Base-by-base conservation (phyloP, 1,140 invertebrate genomes). In the Temnothorax curvispinosus region DNA sequence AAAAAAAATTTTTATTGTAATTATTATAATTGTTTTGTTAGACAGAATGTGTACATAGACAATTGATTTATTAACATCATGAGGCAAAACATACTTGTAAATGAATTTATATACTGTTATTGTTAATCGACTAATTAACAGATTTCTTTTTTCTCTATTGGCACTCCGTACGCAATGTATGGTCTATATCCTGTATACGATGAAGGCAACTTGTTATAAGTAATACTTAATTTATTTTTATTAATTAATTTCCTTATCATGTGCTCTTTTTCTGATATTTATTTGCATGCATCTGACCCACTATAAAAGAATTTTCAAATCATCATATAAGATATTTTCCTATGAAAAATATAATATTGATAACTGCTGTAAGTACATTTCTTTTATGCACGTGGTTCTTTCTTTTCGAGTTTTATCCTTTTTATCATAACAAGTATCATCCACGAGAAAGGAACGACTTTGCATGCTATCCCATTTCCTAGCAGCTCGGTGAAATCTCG, bases 131-230 rank as follows among this genome's bases (percentile, higher is more conserved):
- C 58, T 58, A 27, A 87, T 74, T 8, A 89, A 87, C 44, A 92
- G 74, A 5, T 80, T 52, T 93, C 72, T 27, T 65, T 89, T 87
- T 92, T 91, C 9, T 88, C 85, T 18, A 94, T 77, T 9, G 87
- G 38, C 2, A 93, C 87, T 38, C 89, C 91, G 8, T 54, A 44
- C 18, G 81, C 82, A 15, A 93, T 69, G 27, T 78, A 58, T 0
- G 92, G 92, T 80, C 77, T 91, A 74, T 93, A 93, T 52, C 92
- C 93, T 38, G 77, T 80, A 87, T 94, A 95, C 11, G 82, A 88
- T 9, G 87, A 87, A 15, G 76, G 77, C 65, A 89, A 67, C 60
- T 90, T 86, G 82, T 94, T 91, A 87, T 94, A 93, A 27, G 91
- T 76, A 41, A 91, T 77, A 67, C 92, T 84, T 54, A 94, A 69